These are phyloP conservation scores for Phengaris arion DNA, from an alignment of 2,888 invertebrate genomes.

Conservation along the genomic window DNA sequence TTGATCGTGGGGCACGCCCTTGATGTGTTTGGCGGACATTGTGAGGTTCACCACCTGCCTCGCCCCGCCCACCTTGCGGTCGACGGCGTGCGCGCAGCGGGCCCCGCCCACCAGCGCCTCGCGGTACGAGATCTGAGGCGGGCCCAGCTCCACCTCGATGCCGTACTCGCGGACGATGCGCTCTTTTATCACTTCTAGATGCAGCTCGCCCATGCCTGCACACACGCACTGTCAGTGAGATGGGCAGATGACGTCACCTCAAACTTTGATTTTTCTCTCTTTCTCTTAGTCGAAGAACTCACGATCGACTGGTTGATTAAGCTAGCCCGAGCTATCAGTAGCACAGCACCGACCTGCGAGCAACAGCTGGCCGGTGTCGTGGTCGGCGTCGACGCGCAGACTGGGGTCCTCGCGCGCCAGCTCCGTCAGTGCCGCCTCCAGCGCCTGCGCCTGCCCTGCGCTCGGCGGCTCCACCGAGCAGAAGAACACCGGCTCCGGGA, in stretches of 20 bases:
- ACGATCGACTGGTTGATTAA: too few relatives aligned
- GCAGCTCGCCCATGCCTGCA: conserved; percentile 97
- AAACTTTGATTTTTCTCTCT: too few relatives aligned
- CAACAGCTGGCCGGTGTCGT: conserved; percentile 92
- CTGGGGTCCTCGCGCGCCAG: conserved; percentile 96
- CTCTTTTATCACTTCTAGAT: conserved; percentile 95
- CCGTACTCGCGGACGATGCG: conserved; percentile 93
- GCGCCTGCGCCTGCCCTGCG: conserved; percentile 83
- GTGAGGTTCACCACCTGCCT: conserved; percentile 81
- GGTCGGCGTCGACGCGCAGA: conserved; percentile 85
- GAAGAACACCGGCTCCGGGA: conserved; percentile 97
- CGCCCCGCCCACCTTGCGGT: conserved; percentile 82
- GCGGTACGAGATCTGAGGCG: conserved; percentile 94
- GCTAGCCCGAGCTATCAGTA: neutral
- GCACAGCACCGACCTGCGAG: conserved; percentile 67
- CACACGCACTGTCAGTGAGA: neutral
- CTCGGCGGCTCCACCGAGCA: conserved; percentile 97
- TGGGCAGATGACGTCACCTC: too few relatives aligned
- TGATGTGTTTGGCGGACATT: conserved; percentile 80
- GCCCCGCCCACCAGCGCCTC: conserved; percentile 81
- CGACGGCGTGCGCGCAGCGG: conserved; percentile 72
- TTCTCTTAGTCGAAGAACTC: too few relatives aligned
- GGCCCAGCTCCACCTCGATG: conserved; percentile 93
- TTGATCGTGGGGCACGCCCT: conserved; percentile 64
- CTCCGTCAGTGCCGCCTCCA: conserved; percentile 90